phyloP scores from a whole-genome alignment of 1,140 invertebrate genomes.

The Heliconius hermathena region DNA sequence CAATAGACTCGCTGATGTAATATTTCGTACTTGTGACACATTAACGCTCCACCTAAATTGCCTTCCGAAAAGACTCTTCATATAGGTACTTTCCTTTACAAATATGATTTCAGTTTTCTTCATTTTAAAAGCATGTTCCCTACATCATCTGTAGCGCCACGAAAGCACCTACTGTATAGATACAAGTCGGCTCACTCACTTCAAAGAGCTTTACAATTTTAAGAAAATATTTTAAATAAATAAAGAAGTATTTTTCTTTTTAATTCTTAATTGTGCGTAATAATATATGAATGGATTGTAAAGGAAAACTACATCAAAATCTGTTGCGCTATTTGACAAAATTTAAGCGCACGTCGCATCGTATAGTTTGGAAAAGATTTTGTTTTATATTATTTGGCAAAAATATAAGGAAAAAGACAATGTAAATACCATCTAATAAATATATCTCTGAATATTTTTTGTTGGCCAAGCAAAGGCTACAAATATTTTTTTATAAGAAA shows the following conservation, averaged over 20 bases:
- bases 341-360: too few species aligned
- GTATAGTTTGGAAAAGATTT: too few species aligned
- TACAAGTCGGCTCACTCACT: slow-evolving; percentile 59
- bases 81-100: slow-evolving; percentile 21
- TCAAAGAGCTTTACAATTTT: slow-evolving; percentile 9
- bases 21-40: slow-evolving; percentile 6
- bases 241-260: neutral
- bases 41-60: slow-evolving; percentile 23
- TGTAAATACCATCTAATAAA: too few species aligned
- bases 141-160: slow-evolving; percentile 40
- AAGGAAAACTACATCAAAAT: too few species aligned
- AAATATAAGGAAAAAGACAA: too few species aligned
- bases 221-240: neutral
- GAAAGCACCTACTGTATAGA: slow-evolving; percentile 34
- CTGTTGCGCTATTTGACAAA: too few species aligned
- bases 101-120: slow-evolving; percentile 31
- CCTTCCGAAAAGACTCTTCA: slow-evolving; percentile 22
- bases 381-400: too few species aligned
- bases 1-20: slow-evolving; percentile 2
- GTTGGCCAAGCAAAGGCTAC: too few species aligned
- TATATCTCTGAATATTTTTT: too few species aligned
- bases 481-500: too few species aligned
- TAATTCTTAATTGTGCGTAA: neutral
- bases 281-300: neutral
- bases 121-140: slow-evolving; percentile 24